phyloP scores from a whole-genome alignment of 2,888 invertebrate species.

The Heliconius hortense region DNA sequence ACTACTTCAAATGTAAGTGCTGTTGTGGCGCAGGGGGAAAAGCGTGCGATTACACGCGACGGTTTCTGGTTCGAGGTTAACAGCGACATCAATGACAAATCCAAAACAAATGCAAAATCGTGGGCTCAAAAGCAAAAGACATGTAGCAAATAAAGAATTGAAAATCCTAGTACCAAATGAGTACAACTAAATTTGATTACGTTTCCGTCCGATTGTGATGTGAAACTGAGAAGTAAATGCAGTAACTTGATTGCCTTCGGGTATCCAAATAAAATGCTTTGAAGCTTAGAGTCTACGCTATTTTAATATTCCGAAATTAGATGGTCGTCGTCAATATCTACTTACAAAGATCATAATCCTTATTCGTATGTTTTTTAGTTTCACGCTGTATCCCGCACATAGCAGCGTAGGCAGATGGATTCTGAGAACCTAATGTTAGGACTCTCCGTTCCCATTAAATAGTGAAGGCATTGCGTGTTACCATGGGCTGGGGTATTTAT shows the following conservation, averaged over 20 bases:
- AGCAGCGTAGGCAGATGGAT: too few species aligned
- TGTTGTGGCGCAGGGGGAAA: too few species aligned
- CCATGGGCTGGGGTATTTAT: too few species aligned
- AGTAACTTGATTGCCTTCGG: slow-evolving; percentile 37
- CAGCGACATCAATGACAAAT: too few species aligned
- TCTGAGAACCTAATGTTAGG: too few species aligned
- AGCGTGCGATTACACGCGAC: too few species aligned
- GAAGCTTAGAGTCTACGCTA: background rate
- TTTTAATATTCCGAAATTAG: background rate
- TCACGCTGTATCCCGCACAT: too few species aligned
- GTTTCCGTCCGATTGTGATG: slow-evolving; percentile 31
- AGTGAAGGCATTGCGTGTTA: too few species aligned
- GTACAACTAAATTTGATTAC: slow-evolving; percentile 33
- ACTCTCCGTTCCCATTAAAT: too few species aligned
- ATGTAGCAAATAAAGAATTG: background rate
- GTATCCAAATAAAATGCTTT: background rate
- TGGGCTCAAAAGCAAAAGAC: background rate
- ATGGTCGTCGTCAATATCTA: background rate
- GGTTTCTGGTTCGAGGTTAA: too few species aligned
- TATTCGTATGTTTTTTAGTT: too few species aligned
- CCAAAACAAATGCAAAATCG: background rate
- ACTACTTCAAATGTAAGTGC: too few species aligned
- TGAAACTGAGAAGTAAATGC: slow-evolving; percentile 29
- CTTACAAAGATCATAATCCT: background rate
- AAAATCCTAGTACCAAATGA: background rate